phyloP scores from a whole-genome alignment of 2,113 vertebrate species.

The Prunella fulvescens region DNA sequence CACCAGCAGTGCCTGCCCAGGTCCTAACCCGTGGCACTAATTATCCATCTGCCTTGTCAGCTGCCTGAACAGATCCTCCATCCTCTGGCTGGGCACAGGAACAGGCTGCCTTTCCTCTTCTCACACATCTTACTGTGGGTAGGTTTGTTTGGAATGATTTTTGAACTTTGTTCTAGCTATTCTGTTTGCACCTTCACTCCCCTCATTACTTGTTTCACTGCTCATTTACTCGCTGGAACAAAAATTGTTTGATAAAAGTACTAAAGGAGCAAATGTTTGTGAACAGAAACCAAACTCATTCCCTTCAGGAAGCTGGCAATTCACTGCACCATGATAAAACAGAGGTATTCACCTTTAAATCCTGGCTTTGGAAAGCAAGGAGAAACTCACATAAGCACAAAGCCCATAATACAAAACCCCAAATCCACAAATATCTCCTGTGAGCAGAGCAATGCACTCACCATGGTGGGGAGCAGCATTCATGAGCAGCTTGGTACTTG shows the following conservation, averaged over 20 bases:
- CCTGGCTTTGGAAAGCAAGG: not conserved
- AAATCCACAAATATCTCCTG: not conserved
- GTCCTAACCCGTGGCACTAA: not conserved
- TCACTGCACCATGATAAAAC: not conserved
- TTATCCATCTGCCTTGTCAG: not conserved
- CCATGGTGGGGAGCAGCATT: not conserved
- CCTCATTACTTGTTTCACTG: not conserved
- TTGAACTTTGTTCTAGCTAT: not conserved
- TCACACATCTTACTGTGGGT: not conserved
- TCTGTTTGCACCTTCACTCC: not conserved
- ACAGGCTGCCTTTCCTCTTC: not conserved
- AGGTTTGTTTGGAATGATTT: not conserved
- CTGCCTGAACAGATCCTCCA: not conserved
- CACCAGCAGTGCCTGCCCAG: not conserved
- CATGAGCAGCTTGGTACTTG: rapidly evolving
- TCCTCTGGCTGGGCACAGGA: not conserved
- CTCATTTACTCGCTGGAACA: not conserved
- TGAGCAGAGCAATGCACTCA: not conserved
- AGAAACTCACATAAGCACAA: not conserved
- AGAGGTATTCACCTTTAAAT: not conserved
- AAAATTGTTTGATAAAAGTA: not conserved
- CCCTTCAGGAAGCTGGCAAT: not conserved
- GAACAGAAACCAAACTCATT: not conserved
- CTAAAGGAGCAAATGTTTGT: rapidly evolving
- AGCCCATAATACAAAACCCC: not conserved